Evolutionary conservation across 1,140 invertebrate species (phyloP).

Genomic region (Centruroides vittatus): DNA sequence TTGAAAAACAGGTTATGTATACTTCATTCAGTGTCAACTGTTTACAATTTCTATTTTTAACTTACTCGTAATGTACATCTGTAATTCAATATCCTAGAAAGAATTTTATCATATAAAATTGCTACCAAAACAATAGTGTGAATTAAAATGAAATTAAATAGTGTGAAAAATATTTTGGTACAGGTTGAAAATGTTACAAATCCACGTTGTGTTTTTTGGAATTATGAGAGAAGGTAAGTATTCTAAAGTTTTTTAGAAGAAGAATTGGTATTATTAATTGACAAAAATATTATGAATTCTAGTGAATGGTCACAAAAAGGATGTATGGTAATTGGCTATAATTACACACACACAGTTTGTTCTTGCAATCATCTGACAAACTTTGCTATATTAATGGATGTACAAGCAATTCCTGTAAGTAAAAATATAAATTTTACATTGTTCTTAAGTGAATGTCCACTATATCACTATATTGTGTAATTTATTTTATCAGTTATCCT

Average conservation of each 20-base stretch:
- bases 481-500: too few relatives aligned
- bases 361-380: slow-evolving; percentile 92
- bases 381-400: slow-evolving; percentile 80
- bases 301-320: slow-evolving; percentile 86
- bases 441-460: too few relatives aligned
- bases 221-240: slow-evolving; percentile 60
- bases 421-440: too few relatives aligned
- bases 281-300: slow-evolving; percentile 18
- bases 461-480: too few relatives aligned
- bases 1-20: too few relatives aligned
- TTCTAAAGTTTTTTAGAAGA: neutral
- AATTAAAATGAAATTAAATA: too few relatives aligned
- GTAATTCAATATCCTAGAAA: too few relatives aligned
- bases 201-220: slow-evolving; percentile 87
- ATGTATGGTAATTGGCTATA: slow-evolving; percentile 62
- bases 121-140: too few relatives aligned
- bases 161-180: neutral
- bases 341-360: slow-evolving; percentile 77
- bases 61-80: too few relatives aligned
- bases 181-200: slow-evolving; percentile 76
- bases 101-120: too few relatives aligned
- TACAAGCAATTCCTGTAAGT: slow-evolving; percentile 19
- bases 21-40: too few relatives aligned
- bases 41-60: too few relatives aligned
- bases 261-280: neutral